Conservation (phyloP, 2,888 invertebrate genomes). For the Corythucha ciliata region DNA sequence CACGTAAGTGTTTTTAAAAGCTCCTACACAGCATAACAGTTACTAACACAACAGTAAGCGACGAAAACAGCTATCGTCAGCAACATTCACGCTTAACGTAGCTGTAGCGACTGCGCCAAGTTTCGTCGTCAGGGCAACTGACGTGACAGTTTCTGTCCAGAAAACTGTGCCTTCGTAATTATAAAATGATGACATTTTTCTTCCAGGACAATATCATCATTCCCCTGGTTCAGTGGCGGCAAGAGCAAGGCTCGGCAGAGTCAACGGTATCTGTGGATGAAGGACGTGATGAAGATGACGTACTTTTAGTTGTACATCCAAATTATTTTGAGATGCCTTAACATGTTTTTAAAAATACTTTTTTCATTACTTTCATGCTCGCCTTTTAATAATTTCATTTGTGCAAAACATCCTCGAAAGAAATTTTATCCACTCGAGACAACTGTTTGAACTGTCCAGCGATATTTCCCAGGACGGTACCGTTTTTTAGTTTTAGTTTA, state of each 20-base stretch:
- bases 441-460: conserved; percentile 59
- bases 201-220: conserved; percentile 74
- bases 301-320: conserved; percentile 88
- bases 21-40: neutral
- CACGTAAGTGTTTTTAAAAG: conserved; percentile 52
- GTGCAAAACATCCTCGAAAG: too few relatives aligned
- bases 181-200: conserved; percentile 24
- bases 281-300: conserved; percentile 63
- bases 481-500: conserved; percentile 45
- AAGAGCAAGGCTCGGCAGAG: conserved; percentile 41
- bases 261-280: conserved; percentile 38
- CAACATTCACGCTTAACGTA: too few relatives aligned
- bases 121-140: too few relatives aligned
- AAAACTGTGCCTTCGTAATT: conserved; percentile 17
- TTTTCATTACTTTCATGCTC: too few relatives aligned
- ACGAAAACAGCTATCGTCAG: neutral
- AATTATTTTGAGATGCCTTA: conserved; percentile 63
- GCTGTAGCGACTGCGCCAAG: too few relatives aligned
- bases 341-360: too few relatives aligned
- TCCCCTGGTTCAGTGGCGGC: conserved; percentile 51
- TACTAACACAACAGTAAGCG: neutral
- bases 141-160: too few relatives aligned
- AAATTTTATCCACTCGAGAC: conserved; percentile 16
- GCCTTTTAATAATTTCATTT: too few relatives aligned
- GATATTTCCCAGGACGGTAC: conserved; percentile 50